Evolutionary conservation across 2,797 vertebrate genomes (phyloP), one percentile per base, ranked within the genome.

Genomic region (Sebastes hubbsi): DNA sequence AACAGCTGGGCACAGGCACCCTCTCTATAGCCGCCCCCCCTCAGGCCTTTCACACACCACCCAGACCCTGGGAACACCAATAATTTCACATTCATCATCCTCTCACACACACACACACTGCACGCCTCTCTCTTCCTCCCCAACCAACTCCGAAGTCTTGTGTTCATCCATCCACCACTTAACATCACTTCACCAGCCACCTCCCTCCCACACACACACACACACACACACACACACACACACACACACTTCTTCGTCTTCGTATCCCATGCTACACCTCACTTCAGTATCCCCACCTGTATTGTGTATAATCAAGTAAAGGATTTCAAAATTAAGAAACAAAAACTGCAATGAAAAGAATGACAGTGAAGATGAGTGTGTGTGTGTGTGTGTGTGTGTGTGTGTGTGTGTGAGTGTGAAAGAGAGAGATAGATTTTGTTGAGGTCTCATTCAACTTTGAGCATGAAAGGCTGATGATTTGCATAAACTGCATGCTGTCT

Each of bases 11-110:
- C 95, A 91, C 94, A 96, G 93, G 90, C 94, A 89, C 78, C 78
- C 82, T 46, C 38, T 6, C 18, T 18, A 8, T 61, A 60, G 16
- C n/a, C 30, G 1, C 62, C 80, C 56, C 9, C 36, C 75, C 55
- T 27, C 66, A 46, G 52, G 67, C 78, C 66, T 88, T 95, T 94
- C 95, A 97, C 95, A 95, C 95, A 96, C 96, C 95, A 96, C 95
- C 95, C 93, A 95, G 96, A 96, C 96, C 97, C 97, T 99, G 97
- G 97, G 98, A 99, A 99, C 96, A 93, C 95, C 83, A 95, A 96
- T 94, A 93, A 96, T 96, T 96, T 95, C 92, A 97, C 97, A 98
- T 97, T 97, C 97, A 98, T 97, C 97, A 97, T 88, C 72, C 86
- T 66, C 80, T 38, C 75, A 54, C 64, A 49, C 78, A 36, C 67